Base-by-base conservation (phyloP, 2,888 invertebrate species). In the Acanthosepion pharaonis region DNA sequence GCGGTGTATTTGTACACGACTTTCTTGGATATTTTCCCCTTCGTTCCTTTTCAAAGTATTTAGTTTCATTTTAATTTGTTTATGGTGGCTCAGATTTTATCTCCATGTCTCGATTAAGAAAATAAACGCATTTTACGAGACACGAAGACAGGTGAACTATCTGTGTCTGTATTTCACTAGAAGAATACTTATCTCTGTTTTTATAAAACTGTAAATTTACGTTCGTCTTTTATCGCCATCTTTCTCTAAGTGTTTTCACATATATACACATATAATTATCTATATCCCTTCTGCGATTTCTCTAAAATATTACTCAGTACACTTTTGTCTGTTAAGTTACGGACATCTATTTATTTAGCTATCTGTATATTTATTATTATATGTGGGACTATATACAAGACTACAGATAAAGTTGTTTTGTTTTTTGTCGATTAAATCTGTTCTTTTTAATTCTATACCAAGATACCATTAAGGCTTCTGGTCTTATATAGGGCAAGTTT, bases 21-120 rank as follows among this genome's bases (percentile, higher is more conserved):
- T 3, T 28, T n/a, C n/a, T 78, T 8, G n/a, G 18, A 33, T 33
- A n/a, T 78, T 78, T 33, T 78, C 78, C 15, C 78, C n/a, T 0
- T n/a, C n/a, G 18, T 11, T n/a, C 78, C n/a, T 9, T n/a, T 78
- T 1, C 18, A 15, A 78, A 33, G 15, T n/a, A 78, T 78, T n/a
- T 8, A n/a, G 78, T 78, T 78, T 78, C 78, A 78, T 78, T n/a
- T 78, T 78, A 78, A 78, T 78, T 78, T 78, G 78, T 78, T 78
- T 78, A 78, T 78, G n/a, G 33, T 78, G n/a, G 78, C 11, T 78
- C n/a, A 33, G 15, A 78, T 78, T n/a, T 78, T 78, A 78, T 78
- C 78, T n/a, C 33, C 78, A 78, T 15, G 78, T 11, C 78, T 78
- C n/a, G 0, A 33, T 33, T n/a, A 78, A 33, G 33, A 78, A 78